Conservation (phyloP, 2,888 invertebrate genomes). For the Elysia crispata region DNA sequence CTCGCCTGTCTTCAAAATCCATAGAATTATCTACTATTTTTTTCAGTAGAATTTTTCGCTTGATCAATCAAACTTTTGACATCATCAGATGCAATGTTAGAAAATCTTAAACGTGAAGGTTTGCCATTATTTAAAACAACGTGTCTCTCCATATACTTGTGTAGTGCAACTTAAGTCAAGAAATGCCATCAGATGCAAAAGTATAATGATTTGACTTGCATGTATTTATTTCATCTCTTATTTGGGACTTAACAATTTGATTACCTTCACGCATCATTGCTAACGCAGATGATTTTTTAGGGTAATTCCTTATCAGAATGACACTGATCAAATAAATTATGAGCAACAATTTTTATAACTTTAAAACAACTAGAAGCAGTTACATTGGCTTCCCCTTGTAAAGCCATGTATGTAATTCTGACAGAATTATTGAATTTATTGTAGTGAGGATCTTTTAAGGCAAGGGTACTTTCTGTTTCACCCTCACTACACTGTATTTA, state of each 20-base stretch:
- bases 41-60: neutral
- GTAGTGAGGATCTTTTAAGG: too few species aligned
- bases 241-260: neutral
- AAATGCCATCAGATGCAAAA: too few species aligned
- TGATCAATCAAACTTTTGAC: neutral
- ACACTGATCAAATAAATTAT: neutral
- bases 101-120: neutral
- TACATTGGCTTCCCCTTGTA: too few species aligned
- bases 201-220: too few species aligned
- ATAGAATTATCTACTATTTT: neutral
- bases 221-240: neutral
- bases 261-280: neutral
- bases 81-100: conserved; percentile 2
- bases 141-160: neutral
- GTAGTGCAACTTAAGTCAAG: too few species aligned
- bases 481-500: too few species aligned
- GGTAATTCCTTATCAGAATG: neutral
- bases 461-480: too few species aligned
- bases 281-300: neutral
- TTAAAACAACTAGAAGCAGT: neutral
- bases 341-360: conserved; percentile 5
- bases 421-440: too few species aligned
- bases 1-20: neutral
- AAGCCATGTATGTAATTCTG: too few species aligned
- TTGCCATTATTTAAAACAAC: neutral